phyloP scores from a whole-genome alignment of 1,140 invertebrate species.

The Apocrypta bakeri region DNA sequence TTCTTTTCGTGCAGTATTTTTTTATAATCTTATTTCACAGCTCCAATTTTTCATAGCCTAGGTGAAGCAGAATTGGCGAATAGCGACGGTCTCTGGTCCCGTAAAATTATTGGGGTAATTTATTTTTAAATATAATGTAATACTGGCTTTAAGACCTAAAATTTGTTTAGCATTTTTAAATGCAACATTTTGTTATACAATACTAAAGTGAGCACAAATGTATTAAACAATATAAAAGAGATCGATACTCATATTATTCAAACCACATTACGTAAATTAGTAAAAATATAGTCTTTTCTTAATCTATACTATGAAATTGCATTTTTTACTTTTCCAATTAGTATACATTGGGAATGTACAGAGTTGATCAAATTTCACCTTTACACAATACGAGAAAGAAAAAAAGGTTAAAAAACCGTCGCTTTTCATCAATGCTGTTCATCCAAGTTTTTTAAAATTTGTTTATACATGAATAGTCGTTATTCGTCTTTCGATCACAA shows the following conservation, averaged over 20 bases:
- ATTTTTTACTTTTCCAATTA: not conserved
- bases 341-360: not conserved
- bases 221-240: not conserved
- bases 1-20: constrained; percentile 13
- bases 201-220: not conserved
- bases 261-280: not conserved
- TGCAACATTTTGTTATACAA: not conserved
- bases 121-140: not conserved
- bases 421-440: constrained; percentile 36
- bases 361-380: not conserved
- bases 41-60: constrained; percentile 34
- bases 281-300: too few relatives aligned
- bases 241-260: not conserved
- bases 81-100: constrained; percentile 14
- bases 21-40: constrained; percentile 41
- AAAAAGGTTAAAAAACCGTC: not conserved
- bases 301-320: not conserved
- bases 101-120: not conserved
- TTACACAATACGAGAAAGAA: not conserved
- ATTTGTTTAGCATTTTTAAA: constrained; percentile 29
- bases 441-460: constrained; percentile 2
- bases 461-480: constrained; percentile 23
- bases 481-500: not conserved
- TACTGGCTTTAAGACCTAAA: constrained; percentile 15
- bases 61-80: constrained; percentile 20